Conservation (phyloP, 1,140 invertebrate genomes). For the Aporrectodea caliginosa region DNA sequence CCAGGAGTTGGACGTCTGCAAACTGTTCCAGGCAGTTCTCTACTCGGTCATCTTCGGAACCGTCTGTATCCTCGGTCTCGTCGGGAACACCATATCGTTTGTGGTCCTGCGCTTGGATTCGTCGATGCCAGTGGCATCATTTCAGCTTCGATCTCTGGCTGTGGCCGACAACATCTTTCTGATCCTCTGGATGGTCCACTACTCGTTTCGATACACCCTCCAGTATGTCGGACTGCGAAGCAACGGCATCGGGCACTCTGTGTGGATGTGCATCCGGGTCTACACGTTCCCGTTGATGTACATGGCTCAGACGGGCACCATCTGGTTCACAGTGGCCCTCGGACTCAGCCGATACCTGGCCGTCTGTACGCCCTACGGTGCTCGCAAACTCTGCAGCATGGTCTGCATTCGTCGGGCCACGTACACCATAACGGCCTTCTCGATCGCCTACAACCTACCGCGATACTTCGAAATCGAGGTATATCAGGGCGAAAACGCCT, state of each 20-base stretch:
- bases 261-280: slow-evolving; percentile 21
- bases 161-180: slow-evolving; percentile 29
- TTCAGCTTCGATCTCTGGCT: slow-evolving; percentile 25
- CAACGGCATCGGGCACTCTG: background rate
- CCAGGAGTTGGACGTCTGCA: background rate
- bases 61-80: background rate
- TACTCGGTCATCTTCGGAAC: background rate
- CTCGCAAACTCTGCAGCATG: slow-evolving; percentile 20
- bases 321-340: slow-evolving; percentile 28
- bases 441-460: slow-evolving; percentile 24
- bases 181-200: slow-evolving; percentile 24
- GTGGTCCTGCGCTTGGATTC: background rate
- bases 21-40: background rate
- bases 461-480: slow-evolving; percentile 26
- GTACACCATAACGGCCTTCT: background rate
- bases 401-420: background rate
- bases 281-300: slow-evolving; percentile 21
- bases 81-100: background rate
- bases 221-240: background rate
- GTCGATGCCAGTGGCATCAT: background rate
- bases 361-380: slow-evolving; percentile 26
- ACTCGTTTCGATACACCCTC: slow-evolving; percentile 5
- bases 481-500: slow-evolving; percentile 3
- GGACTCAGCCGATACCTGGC: slow-evolving; percentile 27
- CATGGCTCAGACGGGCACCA: slow-evolving; percentile 26